These are phyloP conservation scores for Macroramphosus scolopax DNA, from an alignment of 2,797 vertebrate genomes.

Conservation along the genomic window DNA sequence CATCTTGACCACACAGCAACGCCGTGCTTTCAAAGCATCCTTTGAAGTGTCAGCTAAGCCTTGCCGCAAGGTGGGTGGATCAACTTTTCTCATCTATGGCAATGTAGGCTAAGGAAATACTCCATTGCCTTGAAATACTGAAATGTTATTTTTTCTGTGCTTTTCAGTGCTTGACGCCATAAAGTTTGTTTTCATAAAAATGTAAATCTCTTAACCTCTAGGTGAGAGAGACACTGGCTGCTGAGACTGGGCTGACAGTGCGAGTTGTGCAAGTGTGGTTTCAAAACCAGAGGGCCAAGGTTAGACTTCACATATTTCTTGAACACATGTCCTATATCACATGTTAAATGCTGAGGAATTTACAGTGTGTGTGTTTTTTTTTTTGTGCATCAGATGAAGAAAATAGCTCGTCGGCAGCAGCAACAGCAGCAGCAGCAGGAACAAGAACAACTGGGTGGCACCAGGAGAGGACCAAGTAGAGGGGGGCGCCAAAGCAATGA, in stretches of 20 bases:
- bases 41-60: conserved; percentile 93
- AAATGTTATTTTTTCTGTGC: too few relatives aligned
- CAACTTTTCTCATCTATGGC: conserved; percentile 4
- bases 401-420: conserved; percentile 87
- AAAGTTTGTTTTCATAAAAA: conserved; percentile 10
- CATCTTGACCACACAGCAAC: conserved; percentile 90
- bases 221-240: conserved; percentile 90
- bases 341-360: neutral
- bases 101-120: conserved; percentile 14
- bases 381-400: conserved; percentile 85
- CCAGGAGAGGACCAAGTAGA: conserved; percentile 78
- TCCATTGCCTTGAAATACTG: neutral
- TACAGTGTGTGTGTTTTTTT: neutral
- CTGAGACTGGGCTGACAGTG: conserved; percentile 89
- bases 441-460: conserved; percentile 84
- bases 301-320: conserved; percentile 50
- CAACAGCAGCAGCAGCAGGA: conserved; percentile 88
- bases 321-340: neutral
- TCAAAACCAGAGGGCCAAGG: conserved; percentile 93
- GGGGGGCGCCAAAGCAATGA: conserved; percentile 86
- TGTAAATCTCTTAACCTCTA: conserved; percentile 38
- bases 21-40: conserved; percentile 89
- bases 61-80: conserved; percentile 83
- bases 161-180: too few relatives aligned
- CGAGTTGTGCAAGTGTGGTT: conserved; percentile 93